phyloP scores from a whole-genome alignment of 1,140 invertebrate genomes.

The Cydia amplana region DNA sequence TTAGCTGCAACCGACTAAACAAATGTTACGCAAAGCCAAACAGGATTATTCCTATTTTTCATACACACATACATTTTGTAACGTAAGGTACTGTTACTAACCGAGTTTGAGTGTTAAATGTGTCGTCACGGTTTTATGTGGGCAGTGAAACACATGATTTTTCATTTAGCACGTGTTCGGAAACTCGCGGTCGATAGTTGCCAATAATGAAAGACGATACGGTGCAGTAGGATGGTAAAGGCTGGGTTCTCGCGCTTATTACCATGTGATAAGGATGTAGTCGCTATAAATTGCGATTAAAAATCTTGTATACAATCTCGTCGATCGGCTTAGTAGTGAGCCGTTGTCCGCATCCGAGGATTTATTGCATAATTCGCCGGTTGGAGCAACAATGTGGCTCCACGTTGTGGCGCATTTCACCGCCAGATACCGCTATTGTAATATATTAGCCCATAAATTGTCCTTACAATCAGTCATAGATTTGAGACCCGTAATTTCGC shows the following conservation, averaged over 20 bases:
- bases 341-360: constrained; percentile 31
- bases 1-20: constrained; percentile 44
- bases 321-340: constrained; percentile 26
- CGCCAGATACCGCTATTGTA: constrained; percentile 45
- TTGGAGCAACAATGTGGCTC: constrained; percentile 41
- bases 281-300: constrained; percentile 31
- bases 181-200: constrained; percentile 18
- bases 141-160: constrained; percentile 49
- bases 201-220: constrained; percentile 14
- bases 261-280: constrained; percentile 10
- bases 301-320: constrained; percentile 31
- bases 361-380: constrained; percentile 41
- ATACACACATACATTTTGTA: constrained; percentile 54
- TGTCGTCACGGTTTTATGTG: constrained; percentile 49
- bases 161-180: constrained; percentile 42
- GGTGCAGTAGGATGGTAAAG: neutral
- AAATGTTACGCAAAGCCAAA: constrained; percentile 44
- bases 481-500: constrained; percentile 34
- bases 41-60: constrained; percentile 48
- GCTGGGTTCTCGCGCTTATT: constrained; percentile 5
- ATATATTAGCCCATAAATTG: constrained; percentile 51
- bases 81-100: constrained; percentile 11
- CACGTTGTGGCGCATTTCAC: constrained; percentile 36
- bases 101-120: constrained; percentile 47
- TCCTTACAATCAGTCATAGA: constrained; percentile 43